Percentiles rank a stretch among this genome's conserved stretches.
Evolutionary conservation across 2,888 invertebrate genomes (phyloP).

Genomic region (Campopleginae sp.): DNA sequence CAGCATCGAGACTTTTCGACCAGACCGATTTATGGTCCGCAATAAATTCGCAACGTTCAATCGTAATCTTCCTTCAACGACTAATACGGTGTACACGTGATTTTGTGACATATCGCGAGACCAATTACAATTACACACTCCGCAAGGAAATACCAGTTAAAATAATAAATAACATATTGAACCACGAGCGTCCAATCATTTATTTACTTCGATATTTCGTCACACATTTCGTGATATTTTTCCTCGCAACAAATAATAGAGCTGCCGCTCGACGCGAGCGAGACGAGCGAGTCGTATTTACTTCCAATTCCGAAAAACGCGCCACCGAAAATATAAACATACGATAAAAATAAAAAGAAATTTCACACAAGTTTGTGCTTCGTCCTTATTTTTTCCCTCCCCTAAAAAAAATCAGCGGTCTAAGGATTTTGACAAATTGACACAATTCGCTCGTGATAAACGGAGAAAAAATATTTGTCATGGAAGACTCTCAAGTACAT

Average conservation of each 20-base stretch:
- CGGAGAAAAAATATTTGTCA: slow-evolving; percentile 63
- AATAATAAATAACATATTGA: not conserved
- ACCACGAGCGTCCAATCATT: not conserved
- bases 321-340: not conserved
- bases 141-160: not conserved
- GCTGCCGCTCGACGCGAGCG: not conserved
- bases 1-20: not conserved
- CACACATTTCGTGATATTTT: not conserved
- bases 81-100: not conserved
- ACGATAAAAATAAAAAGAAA: not conserved
- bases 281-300: not conserved
- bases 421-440: not conserved
- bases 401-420: not conserved
- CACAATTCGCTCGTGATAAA: not conserved
- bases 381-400: not conserved
- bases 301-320: not conserved
- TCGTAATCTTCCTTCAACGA: not conserved
- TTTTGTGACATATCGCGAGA: slow-evolving; percentile 3
- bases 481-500: slow-evolving; percentile 73
- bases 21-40: not conserved
- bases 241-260: slow-evolving; percentile 3
- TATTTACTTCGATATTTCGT: not conserved
- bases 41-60: not conserved
- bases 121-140: slow-evolving; percentile 5
- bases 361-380: not conserved